Evolutionary conservation across 2,888 invertebrate genomes (phyloP).

Genomic region (Carpatolechia fugitivella): DNA sequence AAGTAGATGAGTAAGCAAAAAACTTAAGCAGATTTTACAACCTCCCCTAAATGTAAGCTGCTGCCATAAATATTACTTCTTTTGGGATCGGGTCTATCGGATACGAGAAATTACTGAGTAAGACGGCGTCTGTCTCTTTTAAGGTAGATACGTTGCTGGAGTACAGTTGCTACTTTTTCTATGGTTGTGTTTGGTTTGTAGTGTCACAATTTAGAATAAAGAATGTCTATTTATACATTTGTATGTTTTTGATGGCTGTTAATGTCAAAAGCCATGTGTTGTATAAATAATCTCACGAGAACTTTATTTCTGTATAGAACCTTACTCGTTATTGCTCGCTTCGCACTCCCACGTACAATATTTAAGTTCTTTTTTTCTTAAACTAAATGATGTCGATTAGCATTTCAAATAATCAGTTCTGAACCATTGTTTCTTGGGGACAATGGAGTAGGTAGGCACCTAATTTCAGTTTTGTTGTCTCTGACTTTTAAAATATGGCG

Average conservation of each 20-base stretch:
- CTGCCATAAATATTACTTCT: no score
- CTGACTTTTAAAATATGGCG: slow-evolving; percentile 26
- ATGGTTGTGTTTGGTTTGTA: no score
- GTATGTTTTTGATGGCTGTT: not conserved
- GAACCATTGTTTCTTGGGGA: not conserved
- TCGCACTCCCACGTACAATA: not conserved
- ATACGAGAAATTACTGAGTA: no score
- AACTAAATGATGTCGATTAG: not conserved
- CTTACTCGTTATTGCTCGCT: not conserved
- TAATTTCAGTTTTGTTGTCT: slow-evolving; percentile 22
- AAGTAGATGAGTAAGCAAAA: no score
- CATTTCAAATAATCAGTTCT: slow-evolving; percentile 4
- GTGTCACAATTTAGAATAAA: not conserved
- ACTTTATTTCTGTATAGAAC: no score
- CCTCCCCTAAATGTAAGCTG: no score
- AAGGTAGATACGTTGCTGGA: no score
- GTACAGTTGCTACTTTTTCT: no score
- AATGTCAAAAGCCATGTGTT: no score
- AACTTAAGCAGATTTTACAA: no score
- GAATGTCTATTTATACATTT: not conserved
- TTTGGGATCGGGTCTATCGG: no score
- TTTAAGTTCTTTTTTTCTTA: slow-evolving; percentile 1
- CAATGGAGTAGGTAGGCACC: slow-evolving; percentile 17
- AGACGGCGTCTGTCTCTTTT: no score
- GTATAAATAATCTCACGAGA: not conserved